Percentiles rank a stretch among this genome's conserved stretches.
Conservation (phyloP, 2,797 vertebrate species). For the Naso thynnoides region DNA sequence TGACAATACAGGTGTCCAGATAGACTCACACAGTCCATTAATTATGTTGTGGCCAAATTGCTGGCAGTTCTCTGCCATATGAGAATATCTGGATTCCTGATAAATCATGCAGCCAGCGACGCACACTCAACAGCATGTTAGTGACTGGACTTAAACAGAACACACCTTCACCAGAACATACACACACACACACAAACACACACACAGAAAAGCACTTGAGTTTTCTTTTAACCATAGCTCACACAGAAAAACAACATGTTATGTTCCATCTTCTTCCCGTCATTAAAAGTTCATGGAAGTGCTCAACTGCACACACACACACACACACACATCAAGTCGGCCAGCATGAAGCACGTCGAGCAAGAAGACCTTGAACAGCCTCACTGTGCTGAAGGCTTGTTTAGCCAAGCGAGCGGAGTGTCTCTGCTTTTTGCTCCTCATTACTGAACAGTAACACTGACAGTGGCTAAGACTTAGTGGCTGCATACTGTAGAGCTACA, state of each 20-base stretch:
- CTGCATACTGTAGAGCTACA: background rate
- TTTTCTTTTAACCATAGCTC: background rate
- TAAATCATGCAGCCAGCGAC: slow-evolving; percentile 40
- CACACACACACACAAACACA: slow-evolving; percentile 2
- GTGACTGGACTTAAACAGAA: slow-evolving; percentile 2
- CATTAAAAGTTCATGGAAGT: slow-evolving; percentile 50
- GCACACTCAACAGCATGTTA: slow-evolving; percentile 27
- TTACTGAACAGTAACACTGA: slow-evolving; percentile 61
- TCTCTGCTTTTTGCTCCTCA: slow-evolving; percentile 59
- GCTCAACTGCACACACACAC: slow-evolving; percentile 34
- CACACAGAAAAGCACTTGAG: background rate
- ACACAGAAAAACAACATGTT: slow-evolving; percentile 49
- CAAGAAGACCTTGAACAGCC: slow-evolving; percentile 57
- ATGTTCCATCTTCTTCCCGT: slow-evolving; percentile 50
- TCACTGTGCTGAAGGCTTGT: slow-evolving; percentile 61
- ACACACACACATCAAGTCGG: slow-evolving; percentile 46
- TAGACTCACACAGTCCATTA: slow-evolving; percentile 54
- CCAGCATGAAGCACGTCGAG: slow-evolving; percentile 48
- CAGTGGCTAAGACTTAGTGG: slow-evolving; percentile 39
- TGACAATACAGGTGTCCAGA: slow-evolving; percentile 44
- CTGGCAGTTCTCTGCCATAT: slow-evolving; percentile 48
- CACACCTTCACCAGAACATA: slow-evolving; percentile 3
- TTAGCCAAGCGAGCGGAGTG: slow-evolving; percentile 49
- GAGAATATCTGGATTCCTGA: slow-evolving; percentile 68
- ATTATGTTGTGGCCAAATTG: slow-evolving; percentile 55